These are phyloP conservation scores for Thaleichthys pacificus DNA, from an alignment of 2,797 vertebrate species.

Conservation along the genomic window DNA sequence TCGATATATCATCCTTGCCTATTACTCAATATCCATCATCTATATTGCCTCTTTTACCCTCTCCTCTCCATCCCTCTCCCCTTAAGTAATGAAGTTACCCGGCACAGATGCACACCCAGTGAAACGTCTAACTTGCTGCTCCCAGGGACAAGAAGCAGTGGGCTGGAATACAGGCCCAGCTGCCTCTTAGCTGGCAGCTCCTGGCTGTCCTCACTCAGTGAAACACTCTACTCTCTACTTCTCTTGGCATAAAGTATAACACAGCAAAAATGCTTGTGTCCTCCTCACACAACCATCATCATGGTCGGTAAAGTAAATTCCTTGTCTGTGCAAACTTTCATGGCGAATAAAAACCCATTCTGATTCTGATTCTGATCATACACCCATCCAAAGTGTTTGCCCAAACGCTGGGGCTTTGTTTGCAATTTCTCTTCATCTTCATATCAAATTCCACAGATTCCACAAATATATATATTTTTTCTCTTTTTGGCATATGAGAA, in stretches of 20 bases:
- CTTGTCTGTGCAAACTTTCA: no score
- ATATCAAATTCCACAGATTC: constrained; percentile 8
- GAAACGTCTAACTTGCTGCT: constrained; percentile 47
- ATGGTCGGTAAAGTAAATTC: no score
- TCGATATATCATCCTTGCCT: background rate
- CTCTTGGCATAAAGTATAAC: constrained; percentile 43
- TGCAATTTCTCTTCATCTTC: constrained; percentile 18
- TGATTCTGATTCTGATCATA: no score
- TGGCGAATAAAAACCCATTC: no score
- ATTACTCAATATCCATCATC: background rate
- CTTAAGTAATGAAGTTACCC: constrained; percentile 38
- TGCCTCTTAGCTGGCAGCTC: constrained; percentile 54
- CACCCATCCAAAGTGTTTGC: constrained; percentile 6
- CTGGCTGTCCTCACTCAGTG: constrained; percentile 14
- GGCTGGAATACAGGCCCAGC: constrained; percentile 60
- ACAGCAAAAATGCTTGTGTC: constrained; percentile 5
- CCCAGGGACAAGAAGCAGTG: constrained; percentile 44
- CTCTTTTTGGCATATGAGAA: constrained; percentile 13
- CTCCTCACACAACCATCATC: background rate
- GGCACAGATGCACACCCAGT: constrained; percentile 38
- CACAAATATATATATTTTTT: no score
- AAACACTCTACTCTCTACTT: constrained; percentile 21
- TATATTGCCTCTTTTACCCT: background rate
- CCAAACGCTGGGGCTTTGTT: constrained; percentile 1
- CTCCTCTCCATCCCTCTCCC: constrained; percentile 1